Conservation (phyloP, 2,113 vertebrate genomes). For the Nanorana parkeri region DNA sequence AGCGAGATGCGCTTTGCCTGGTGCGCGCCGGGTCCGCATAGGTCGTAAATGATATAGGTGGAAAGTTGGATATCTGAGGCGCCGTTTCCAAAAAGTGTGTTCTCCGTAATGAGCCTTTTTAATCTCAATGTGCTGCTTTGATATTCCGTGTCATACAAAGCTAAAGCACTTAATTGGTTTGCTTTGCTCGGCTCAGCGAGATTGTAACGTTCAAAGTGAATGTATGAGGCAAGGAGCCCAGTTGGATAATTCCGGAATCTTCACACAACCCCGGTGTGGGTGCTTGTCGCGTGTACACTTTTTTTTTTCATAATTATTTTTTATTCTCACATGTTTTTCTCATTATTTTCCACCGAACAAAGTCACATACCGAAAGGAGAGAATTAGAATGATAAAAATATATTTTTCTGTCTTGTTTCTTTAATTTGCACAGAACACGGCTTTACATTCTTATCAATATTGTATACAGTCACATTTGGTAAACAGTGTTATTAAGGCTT, state of each 20-base stretch:
- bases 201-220: slow-evolving; percentile 38
- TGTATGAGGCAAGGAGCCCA: slow-evolving; percentile 31
- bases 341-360: neutral
- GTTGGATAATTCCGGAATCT: slow-evolving; percentile 21
- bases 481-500: neutral
- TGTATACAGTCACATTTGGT: neutral
- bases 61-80: slow-evolving; percentile 1
- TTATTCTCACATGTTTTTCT: neutral
- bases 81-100: neutral
- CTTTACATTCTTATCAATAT: neutral
- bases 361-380: neutral
- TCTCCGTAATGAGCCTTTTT: slow-evolving; percentile 30
- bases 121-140: slow-evolving; percentile 47
- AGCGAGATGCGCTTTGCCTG: neutral
- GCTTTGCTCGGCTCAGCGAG: slow-evolving; percentile 19
- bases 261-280: neutral
- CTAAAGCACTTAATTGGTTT: slow-evolving; percentile 37
- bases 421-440: neutral
- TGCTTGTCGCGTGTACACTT: neutral
- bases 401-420: neutral
- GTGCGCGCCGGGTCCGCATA: neutral
- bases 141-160: slow-evolving; percentile 24
- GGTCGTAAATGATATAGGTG: slow-evolving; percentile 11
- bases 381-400: slow-evolving; percentile 3
- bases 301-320: neutral